phyloP scores from a whole-genome alignment of 2,113 vertebrate species.

The Muntiacus reevesi region DNA sequence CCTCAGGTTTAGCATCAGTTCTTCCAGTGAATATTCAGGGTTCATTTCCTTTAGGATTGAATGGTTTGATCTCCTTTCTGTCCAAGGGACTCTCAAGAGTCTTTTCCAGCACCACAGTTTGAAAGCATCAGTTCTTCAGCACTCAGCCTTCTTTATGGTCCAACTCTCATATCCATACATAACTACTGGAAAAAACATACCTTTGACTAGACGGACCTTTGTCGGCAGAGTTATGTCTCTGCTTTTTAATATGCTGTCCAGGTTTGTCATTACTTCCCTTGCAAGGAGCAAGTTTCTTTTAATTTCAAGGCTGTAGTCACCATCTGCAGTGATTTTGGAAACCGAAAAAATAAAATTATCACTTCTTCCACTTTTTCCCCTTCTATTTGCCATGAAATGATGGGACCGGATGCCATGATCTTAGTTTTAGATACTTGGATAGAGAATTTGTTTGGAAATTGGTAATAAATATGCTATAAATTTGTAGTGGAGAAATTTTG shows the following conservation, averaged over 20 bases:
- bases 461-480: not conserved
- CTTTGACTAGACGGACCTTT: not conserved
- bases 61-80: not conserved
- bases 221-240: not conserved
- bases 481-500: not conserved
- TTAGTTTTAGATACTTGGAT: not conserved
- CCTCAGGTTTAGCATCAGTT: not conserved
- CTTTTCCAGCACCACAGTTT: not conserved
- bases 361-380: not conserved
- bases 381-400: not conserved
- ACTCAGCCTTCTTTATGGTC: not conserved
- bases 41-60: not conserved
- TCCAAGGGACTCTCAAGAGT: not conserved
- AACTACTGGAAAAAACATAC: not conserved
- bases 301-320: not conserved
- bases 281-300: not conserved
- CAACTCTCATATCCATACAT: not conserved
- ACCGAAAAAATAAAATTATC: not conserved
- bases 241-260: not conserved
- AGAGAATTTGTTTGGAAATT: not conserved
- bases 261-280: not conserved
- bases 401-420: not conserved
- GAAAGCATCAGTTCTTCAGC: not conserved
- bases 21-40: not conserved
- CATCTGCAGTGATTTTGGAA: not conserved